Conservation (phyloP, 2,113 vertebrate species). For the Podarcis muralis region DNA sequence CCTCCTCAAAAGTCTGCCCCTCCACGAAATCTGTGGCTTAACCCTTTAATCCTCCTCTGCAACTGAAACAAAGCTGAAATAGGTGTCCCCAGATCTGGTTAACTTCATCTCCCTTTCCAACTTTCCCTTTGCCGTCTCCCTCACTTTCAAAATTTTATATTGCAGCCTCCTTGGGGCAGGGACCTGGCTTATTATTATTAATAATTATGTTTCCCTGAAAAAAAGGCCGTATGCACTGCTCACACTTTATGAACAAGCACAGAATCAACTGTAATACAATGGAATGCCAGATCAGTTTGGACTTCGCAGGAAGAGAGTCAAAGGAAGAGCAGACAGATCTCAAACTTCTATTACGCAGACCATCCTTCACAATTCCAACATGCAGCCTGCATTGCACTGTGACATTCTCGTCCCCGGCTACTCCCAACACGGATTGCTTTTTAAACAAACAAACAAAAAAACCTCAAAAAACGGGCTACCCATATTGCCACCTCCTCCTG, state of each 20-base stretch:
- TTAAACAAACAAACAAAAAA: background rate
- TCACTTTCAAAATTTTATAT: background rate
- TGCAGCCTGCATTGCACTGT: background rate
- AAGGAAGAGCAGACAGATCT: background rate
- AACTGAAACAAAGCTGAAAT: background rate
- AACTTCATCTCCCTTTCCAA: background rate
- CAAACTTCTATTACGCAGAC: no score
- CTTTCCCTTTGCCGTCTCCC: no score
- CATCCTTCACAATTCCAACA: background rate
- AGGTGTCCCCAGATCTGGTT: rapidly evolving
- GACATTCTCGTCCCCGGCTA: background rate
- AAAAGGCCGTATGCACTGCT: no score
- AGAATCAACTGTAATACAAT: background rate
- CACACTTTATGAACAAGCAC: no score
- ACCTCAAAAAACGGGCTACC: no score
- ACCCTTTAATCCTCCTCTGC: background rate
- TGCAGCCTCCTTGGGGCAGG: background rate
- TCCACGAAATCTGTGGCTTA: background rate
- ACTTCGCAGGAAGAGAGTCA: no score
- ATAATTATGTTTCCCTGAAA: no score
- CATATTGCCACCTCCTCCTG: background rate
- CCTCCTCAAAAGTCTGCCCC: background rate
- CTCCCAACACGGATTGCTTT: background rate
- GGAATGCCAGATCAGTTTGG: background rate
- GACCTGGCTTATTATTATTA: background rate